phyloP scores from a whole-genome alignment of 2,888 invertebrate species.

The Apodemia arnacis region DNA sequence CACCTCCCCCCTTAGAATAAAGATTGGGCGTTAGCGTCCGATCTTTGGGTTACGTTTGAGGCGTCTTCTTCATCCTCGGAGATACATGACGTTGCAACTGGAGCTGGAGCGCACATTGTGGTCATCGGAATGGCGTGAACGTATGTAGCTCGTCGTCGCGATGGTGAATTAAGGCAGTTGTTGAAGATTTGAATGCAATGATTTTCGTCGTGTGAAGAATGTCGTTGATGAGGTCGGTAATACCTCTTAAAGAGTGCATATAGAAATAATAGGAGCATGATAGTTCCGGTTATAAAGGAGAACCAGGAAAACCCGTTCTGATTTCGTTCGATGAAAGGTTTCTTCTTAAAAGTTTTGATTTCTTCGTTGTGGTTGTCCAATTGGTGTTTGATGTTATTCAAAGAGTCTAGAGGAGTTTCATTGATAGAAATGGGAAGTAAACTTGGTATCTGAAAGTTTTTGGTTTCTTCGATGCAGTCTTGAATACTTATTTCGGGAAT shows the following conservation, averaged over 20 bases:
- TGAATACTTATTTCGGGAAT: slow-evolving; percentile 69
- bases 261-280: background rate
- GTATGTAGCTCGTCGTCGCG: slow-evolving; percentile 12
- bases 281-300: background rate
- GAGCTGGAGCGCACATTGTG: background rate
- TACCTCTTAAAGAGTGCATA: background rate
- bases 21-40: slow-evolving; percentile 54
- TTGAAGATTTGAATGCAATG: slow-evolving; percentile 65
- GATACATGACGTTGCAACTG: background rate
- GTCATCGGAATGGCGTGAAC: slow-evolving; percentile 27
- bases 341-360: background rate
- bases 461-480: slow-evolving; percentile 57
- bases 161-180: slow-evolving; percentile 57
- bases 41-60: slow-evolving; percentile 38
- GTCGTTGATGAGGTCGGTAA: background rate
- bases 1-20: slow-evolving; percentile 64
- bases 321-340: background rate
- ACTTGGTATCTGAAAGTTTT: slow-evolving; percentile 1
- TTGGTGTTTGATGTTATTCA: slow-evolving; percentile 60
- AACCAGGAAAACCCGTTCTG: background rate
- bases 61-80: slow-evolving; percentile 46
- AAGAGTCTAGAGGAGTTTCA: slow-evolving; percentile 62
- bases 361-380: slow-evolving; percentile 36
- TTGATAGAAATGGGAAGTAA: slow-evolving; percentile 72
- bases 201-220: background rate